Evolutionary conservation across 2,888 invertebrate genomes (phyloP).

Genomic region (Drosophila niveifrons): DNA sequence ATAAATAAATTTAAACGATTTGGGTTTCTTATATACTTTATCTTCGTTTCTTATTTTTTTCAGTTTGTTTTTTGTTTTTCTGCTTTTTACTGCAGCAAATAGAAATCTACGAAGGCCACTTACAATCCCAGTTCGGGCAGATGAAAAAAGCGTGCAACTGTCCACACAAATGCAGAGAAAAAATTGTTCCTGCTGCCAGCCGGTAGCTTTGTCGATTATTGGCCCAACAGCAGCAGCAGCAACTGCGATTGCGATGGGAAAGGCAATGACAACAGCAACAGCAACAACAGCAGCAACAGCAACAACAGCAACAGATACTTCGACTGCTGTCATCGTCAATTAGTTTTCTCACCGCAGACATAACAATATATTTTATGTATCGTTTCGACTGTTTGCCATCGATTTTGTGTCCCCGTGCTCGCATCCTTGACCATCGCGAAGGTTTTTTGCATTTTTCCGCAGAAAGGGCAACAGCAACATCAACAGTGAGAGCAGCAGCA

Average conservation of each 20-base stretch:
- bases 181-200: slow-evolving; percentile 43
- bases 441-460: slow-evolving; percentile 67
- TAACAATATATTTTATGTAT: slow-evolving; percentile 79
- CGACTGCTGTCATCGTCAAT: slow-evolving; percentile 73
- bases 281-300: background rate
- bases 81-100: slow-evolving; percentile 42
- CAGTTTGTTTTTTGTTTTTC: background rate
- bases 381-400: slow-evolving; percentile 38
- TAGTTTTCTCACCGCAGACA: slow-evolving; percentile 79
- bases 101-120: slow-evolving; percentile 73
- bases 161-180: slow-evolving; percentile 47
- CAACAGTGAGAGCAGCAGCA: slow-evolving; percentile 44
- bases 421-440: slow-evolving; percentile 54
- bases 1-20: slow-evolving; percentile 75
- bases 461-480: slow-evolving; percentile 47
- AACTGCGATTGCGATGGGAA: slow-evolving; percentile 17
- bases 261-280: slow-evolving; percentile 2
- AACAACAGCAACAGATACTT: slow-evolving; percentile 19
- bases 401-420: slow-evolving; percentile 33
- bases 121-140: slow-evolving; percentile 41
- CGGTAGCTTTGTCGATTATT: slow-evolving; percentile 35
- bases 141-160: slow-evolving; percentile 50
- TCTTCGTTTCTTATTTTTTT: slow-evolving; percentile 17
- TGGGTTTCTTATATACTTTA: slow-evolving; percentile 49
- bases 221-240: slow-evolving; percentile 3